phyloP scores from a whole-genome alignment of 2,113 vertebrate genomes.

The Takifugu flavidus region DNA sequence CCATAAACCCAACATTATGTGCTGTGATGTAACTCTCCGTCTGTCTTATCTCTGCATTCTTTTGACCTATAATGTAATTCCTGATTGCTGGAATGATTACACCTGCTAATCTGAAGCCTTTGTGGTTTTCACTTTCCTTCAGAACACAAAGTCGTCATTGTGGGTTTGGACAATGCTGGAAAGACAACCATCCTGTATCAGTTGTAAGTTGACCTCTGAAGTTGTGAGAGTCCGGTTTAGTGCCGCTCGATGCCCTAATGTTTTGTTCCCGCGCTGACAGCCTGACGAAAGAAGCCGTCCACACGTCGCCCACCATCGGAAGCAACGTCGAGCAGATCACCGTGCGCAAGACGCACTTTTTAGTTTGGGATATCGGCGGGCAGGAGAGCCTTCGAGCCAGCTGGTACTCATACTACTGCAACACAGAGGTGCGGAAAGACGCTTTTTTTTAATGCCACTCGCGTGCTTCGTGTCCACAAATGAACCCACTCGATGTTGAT shows the following conservation, averaged over 20 bases:
- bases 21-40: too few relatives aligned
- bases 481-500: too few relatives aligned
- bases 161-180: constrained; percentile 84
- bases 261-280: constrained; percentile 49
- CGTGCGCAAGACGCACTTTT: constrained; percentile 78
- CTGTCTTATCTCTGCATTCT: too few relatives aligned
- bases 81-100: not conserved
- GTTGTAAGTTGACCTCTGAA: constrained; percentile 70
- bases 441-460: not conserved
- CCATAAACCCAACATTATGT: too few relatives aligned
- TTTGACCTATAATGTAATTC: not conserved
- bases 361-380: constrained; percentile 84
- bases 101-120: not conserved
- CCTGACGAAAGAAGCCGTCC: constrained; percentile 81
- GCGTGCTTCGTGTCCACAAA: not conserved
- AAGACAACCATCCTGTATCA: constrained; percentile 85
- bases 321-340: constrained; percentile 84
- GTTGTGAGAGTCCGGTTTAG: too few relatives aligned
- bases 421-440: constrained; percentile 76
- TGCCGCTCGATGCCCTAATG: not conserved
- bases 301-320: constrained; percentile 81
- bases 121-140: constrained; percentile 6
- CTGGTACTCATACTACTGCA: constrained; percentile 81
- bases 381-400: constrained; percentile 79
- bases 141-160: constrained; percentile 86